Conservation (phyloP, 2,888 invertebrate species). For the Lacanobia wlatinum region DNA sequence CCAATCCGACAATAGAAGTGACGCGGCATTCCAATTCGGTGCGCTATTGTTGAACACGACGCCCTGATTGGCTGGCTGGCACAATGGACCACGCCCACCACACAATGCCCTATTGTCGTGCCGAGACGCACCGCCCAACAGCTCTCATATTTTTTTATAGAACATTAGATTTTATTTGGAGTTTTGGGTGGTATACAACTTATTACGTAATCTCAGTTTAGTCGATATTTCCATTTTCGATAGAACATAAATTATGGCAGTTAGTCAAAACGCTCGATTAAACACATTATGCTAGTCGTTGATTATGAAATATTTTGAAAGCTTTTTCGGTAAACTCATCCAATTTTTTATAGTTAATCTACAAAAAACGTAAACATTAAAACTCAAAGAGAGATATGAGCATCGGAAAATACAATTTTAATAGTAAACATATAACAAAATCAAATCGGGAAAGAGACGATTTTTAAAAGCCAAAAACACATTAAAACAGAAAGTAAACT, state of each 20-base stretch:
- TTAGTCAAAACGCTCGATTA: neutral
- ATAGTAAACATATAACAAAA: constrained; percentile 65
- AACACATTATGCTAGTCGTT: constrained; percentile 1
- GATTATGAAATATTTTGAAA: constrained; percentile 15
- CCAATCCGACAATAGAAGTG: constrained; percentile 87
- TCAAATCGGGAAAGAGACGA: constrained; percentile 69
- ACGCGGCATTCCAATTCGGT: constrained; percentile 87
- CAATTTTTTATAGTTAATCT: constrained; percentile 33
- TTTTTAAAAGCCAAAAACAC: constrained; percentile 80
- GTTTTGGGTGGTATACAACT: constrained; percentile 2
- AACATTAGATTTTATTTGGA: constrained; percentile 56
- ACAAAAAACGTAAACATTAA: constrained; percentile 44
- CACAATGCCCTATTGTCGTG: constrained; percentile 89
- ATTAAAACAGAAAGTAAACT: constrained; percentile 78
- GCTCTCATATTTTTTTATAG: constrained; percentile 61
- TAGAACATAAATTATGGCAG: neutral
- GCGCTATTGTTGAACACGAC: constrained; percentile 87
- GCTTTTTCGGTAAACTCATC: constrained; percentile 33
- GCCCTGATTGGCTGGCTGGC: constrained; percentile 83
- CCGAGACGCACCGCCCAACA: constrained; percentile 80
- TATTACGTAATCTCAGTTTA: neutral
- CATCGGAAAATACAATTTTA: constrained; percentile 61
- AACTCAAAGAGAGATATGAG: constrained; percentile 53
- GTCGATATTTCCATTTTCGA: neutral
- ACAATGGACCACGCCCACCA: constrained; percentile 89